phyloP scores from a whole-genome alignment of 2,113 vertebrate genomes.

The Callaeas wilsoni region DNA sequence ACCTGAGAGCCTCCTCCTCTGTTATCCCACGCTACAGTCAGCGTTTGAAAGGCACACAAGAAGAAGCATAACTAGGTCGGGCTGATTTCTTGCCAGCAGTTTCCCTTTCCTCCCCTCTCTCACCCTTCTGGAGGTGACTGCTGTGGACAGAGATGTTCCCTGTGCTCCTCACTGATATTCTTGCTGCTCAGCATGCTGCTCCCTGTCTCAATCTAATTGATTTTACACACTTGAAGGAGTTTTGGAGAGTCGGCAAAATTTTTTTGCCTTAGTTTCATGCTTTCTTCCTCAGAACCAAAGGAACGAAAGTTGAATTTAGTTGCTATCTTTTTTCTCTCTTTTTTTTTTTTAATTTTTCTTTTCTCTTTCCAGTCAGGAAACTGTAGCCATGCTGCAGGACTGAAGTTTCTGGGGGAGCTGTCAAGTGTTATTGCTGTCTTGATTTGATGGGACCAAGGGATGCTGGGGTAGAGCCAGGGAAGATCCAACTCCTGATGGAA shows the following conservation, averaged over 20 bases:
- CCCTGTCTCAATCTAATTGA: not conserved
- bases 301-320: not conserved
- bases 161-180: not conserved
- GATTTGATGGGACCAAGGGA: not conserved
- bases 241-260: not conserved
- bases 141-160: not conserved
- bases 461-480: not conserved
- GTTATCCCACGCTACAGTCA: accelerated
- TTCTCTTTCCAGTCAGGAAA: not conserved
- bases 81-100: not conserved
- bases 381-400: not conserved
- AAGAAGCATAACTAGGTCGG: not conserved
- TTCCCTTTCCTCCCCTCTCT: not conserved
- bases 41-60: not conserved
- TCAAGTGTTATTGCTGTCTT: not conserved
- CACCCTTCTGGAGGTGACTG: not conserved
- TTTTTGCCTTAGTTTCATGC: not conserved
- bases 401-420: not conserved
- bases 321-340: accelerated
- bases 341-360: accelerated
- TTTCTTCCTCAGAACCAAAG: not conserved
- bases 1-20: not conserved
- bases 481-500: not conserved
- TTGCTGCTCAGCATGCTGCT: not conserved
- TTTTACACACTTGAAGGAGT: not conserved